Base-by-base conservation (phyloP, 2,113 vertebrate genomes). In the Xerus inauris region DNA sequence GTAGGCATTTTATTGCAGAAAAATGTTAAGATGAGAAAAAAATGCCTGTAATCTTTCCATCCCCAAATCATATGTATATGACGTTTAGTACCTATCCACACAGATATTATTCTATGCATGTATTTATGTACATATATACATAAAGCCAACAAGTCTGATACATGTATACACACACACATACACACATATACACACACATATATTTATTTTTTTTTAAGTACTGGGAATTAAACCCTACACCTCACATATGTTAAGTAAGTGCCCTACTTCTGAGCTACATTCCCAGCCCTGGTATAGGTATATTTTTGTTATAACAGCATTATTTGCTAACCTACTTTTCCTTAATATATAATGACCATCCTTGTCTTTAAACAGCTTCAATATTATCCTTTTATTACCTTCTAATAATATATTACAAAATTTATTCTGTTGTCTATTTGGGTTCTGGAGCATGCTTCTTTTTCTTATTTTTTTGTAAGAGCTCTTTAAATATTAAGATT, bases 21-120 rank as follows among this genome's bases (percentile, higher is more conserved):
- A 96, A 95, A 28, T 51, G 87, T 35, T 87, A 77, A 92, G 54
- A 69, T 38, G 86, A 94, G 62, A 95, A 92, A 93, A 49, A 49
- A 54, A 79, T 57, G 32, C 65, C 12, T 87, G 1, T 92, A 72
- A 57, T 59, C 16, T 35, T 71, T 57, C 42, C 62, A 94, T 87
- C 76, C 24, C 89, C 51, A 95, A 79, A 87, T 94, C 35, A 8
- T 73, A 59, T 54, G 32, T 77, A 19, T 51, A 77, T 91, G 87
- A n/a, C 24, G 69, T 89, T 92, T 8, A 69, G 47, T 65, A 10
- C 35, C 30, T 84, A 6, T 62, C 24, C 54, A 83, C 40, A 75
- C 47, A 94, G 79, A 73, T 65, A 76, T 77, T 72, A 89, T 92
- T 96, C 64, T 73, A 57, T 86, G 40, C 51, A 38, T n/a, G 12